phyloP scores from a whole-genome alignment of 2,888 invertebrate species.

The Exephanes ischioxanthus region DNA sequence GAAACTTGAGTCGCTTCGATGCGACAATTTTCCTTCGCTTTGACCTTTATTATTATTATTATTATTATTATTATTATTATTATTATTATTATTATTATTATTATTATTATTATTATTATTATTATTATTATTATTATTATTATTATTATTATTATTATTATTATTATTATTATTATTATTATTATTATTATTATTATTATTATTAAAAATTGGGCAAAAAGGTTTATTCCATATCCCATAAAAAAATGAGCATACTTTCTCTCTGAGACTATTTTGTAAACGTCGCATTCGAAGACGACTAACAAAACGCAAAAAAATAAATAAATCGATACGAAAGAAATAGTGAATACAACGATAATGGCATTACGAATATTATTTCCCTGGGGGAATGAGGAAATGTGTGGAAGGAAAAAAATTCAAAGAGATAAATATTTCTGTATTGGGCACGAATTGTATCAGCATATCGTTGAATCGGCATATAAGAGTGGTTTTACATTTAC shows the following conservation, averaged over 20 bases:
- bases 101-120: neutral
- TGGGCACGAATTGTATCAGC: conserved; percentile 33
- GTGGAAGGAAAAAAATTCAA: neutral
- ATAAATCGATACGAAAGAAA: neutral
- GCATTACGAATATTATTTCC: neutral
- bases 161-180: neutral
- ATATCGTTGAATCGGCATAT: conserved; percentile 18
- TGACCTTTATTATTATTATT: neutral
- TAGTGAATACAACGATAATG: neutral
- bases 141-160: neutral
- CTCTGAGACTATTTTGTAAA: no score
- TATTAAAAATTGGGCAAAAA: neutral
- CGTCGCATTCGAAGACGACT: no score
- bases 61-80: neutral
- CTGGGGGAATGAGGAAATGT: neutral
- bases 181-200: neutral
- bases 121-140: neutral
- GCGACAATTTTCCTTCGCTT: conserved; percentile 8
- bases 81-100: no score
- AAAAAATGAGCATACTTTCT: no score
- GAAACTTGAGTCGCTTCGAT: conserved; percentile 29
- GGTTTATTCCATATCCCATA: neutral
- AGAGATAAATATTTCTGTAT: conserved; percentile 5
- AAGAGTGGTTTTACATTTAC: neutral
- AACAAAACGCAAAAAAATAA: no score